Percentiles rank a stretch among this genome's conserved stretches.
phyloP scores from a whole-genome alignment of 2,113 vertebrate species.

The Macrotus californicus region DNA sequence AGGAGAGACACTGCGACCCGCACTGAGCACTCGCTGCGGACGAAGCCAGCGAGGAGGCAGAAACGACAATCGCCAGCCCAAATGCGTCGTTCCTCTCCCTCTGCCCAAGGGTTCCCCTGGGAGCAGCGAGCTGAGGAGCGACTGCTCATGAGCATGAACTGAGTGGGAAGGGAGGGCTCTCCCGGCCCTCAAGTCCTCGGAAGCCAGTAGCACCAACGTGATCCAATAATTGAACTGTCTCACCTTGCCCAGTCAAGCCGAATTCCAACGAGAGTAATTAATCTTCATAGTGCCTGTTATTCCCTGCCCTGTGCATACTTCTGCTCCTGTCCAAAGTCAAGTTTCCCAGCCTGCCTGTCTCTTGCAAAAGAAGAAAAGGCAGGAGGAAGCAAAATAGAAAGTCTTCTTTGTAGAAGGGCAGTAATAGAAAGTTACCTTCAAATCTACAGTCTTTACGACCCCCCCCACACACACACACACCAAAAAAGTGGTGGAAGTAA shows the following conservation, averaged over 20 bases:
- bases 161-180: slow-evolving; percentile 45
- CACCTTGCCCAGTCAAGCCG: slow-evolving; percentile 73
- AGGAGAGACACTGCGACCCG: background rate
- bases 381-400: slow-evolving; percentile 40
- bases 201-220: slow-evolving; percentile 55
- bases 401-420: background rate
- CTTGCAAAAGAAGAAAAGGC: slow-evolving; percentile 26
- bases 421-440: background rate
- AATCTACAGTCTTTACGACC: background rate
- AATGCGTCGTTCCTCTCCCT: slow-evolving; percentile 28
- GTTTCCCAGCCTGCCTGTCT: slow-evolving; percentile 44
- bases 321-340: slow-evolving; percentile 58
- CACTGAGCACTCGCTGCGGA: rapidly evolving
- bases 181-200: slow-evolving; percentile 45
- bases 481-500: background rate
- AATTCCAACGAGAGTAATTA: slow-evolving; percentile 75
- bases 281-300: slow-evolving; percentile 72
- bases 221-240: slow-evolving; percentile 79
- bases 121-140: slow-evolving; percentile 16
- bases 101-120: background rate
- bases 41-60: background rate
- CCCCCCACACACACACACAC: rapidly evolving
- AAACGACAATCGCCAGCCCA: background rate
- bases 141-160: slow-evolving; percentile 52
- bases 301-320: slow-evolving; percentile 58